Conservation (phyloP, 2,888 invertebrate species). For the Acanthopleura granulata region DNA sequence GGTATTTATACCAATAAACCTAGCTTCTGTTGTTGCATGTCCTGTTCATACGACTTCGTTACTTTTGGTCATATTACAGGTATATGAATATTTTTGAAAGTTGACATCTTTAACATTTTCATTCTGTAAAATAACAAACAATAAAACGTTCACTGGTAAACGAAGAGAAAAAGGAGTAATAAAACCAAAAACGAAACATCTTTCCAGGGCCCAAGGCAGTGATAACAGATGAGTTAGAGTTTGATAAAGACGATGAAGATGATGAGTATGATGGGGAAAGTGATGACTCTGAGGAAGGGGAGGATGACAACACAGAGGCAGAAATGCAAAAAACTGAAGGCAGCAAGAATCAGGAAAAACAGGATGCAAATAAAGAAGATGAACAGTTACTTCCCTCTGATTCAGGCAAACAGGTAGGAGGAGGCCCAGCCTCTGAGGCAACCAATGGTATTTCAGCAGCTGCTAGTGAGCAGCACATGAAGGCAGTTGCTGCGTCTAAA, state of each 20-base stretch:
- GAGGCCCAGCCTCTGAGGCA: too few relatives aligned
- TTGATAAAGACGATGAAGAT: neutral
- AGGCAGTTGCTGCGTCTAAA: too few relatives aligned
- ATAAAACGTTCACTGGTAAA: too few relatives aligned
- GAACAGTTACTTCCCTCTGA: constrained; percentile 9
- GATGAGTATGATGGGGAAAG: neutral
- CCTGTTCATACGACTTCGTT: too few relatives aligned
- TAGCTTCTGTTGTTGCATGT: too few relatives aligned
- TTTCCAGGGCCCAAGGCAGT: neutral
- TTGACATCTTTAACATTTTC: too few relatives aligned
- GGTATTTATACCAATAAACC: too few relatives aligned
- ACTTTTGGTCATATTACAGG: neutral
- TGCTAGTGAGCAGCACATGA: too few relatives aligned
- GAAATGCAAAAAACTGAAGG: neutral
- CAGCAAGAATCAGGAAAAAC: neutral
- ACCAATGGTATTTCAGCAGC: too few relatives aligned
- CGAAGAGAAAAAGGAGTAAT: too few relatives aligned
- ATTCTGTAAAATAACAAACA: too few relatives aligned
- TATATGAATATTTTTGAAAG: too few relatives aligned
- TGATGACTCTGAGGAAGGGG: constrained; percentile 11
- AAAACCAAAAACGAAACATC: neutral
- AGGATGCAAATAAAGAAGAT: neutral
- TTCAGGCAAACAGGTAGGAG: neutral
- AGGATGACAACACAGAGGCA: constrained; percentile 2
- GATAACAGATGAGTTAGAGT: neutral